A percentile compares a stretch with the other conserved stretches of the same genome.
Evolutionary conservation across 2,888 invertebrate species (phyloP).

Genomic region (Epirrhoe tristata): DNA sequence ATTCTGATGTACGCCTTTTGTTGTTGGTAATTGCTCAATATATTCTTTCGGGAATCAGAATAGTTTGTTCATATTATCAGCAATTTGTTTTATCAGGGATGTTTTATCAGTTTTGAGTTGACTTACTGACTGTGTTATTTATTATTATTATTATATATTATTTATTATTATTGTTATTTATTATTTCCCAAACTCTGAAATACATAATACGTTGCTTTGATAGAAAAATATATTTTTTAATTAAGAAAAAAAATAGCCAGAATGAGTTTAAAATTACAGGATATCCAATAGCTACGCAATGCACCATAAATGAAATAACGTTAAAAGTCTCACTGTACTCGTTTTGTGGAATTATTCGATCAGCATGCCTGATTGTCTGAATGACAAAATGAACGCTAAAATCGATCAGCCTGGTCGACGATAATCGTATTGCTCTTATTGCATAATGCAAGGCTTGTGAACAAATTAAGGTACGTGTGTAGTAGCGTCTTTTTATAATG

Average conservation of each 20-base stretch:
- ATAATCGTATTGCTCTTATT: background rate
- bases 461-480: too few species aligned
- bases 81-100: background rate
- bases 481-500: too few species aligned
- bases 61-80: background rate
- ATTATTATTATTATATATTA: too few species aligned
- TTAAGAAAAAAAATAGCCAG: background rate
- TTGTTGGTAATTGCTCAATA: constrained; percentile 2
- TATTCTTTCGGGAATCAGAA: background rate
- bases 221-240: background rate
- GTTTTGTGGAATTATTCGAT: background rate
- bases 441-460: background rate
- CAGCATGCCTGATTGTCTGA: constrained; percentile 6
- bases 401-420: background rate
- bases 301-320: background rate
- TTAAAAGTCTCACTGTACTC: background rate
- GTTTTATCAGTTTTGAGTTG: background rate
- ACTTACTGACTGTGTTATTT: too few species aligned
- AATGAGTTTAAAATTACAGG: background rate
- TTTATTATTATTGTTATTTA: too few species aligned
- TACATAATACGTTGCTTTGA: too few species aligned
- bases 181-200: too few species aligned
- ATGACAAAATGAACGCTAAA: background rate
- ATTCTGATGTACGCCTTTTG: constrained; percentile 12
- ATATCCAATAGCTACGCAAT: background rate